A percentile compares a stretch with the other conserved stretches of the same genome.
phyloP scores from a whole-genome alignment of 2,113 vertebrate genomes.

The Oryzias woworae region DNA sequence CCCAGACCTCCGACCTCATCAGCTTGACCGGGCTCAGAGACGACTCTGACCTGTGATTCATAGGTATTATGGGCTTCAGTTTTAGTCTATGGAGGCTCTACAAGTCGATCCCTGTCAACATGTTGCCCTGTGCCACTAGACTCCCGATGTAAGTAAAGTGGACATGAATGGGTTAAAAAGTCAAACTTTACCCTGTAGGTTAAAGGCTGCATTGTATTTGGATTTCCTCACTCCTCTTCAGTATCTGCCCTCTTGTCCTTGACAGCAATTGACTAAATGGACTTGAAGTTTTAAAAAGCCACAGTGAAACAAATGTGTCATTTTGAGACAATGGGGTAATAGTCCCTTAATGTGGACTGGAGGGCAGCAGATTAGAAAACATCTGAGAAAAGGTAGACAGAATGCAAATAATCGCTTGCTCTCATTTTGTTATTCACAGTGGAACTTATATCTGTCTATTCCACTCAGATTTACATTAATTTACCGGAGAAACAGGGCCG shows the following conservation, averaged over 20 bases:
- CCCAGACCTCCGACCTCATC: conserved; percentile 52
- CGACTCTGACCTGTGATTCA: conserved; percentile 76
- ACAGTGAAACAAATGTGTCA: conserved; percentile 26
- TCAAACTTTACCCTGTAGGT: conserved; percentile 64
- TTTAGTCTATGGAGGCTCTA: conserved; percentile 72
- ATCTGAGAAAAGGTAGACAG: conserved; percentile 36
- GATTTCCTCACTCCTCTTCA: conserved; percentile 37
- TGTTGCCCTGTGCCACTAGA: conserved; percentile 67
- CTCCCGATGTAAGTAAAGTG: conserved; percentile 54
- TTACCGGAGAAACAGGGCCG: conserved; percentile 36
- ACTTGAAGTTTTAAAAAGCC: conserved; percentile 12
- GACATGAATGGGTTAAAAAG: conserved; percentile 60
- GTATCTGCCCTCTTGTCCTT: conserved; percentile 63
- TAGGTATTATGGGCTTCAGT: conserved; percentile 69
- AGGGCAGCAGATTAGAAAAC: conserved; percentile 37
- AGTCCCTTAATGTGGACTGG: conserved; percentile 29
- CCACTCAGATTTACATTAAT: conserved; percentile 56
- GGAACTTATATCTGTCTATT: conserved; percentile 58
- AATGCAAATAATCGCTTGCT: conserved; percentile 52
- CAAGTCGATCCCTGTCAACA: conserved; percentile 68
- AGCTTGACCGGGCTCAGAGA: conserved; percentile 67
- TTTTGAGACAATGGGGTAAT: conserved; percentile 29
- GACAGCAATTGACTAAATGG: conserved; percentile 54
- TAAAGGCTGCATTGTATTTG: conserved; percentile 62
- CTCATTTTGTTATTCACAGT: conserved; percentile 54